A percentile compares a stretch with the other conserved stretches of the same genome.
Conservation (phyloP, 2,888 invertebrate genomes). For the Drosophila quasianomalipes region DNA sequence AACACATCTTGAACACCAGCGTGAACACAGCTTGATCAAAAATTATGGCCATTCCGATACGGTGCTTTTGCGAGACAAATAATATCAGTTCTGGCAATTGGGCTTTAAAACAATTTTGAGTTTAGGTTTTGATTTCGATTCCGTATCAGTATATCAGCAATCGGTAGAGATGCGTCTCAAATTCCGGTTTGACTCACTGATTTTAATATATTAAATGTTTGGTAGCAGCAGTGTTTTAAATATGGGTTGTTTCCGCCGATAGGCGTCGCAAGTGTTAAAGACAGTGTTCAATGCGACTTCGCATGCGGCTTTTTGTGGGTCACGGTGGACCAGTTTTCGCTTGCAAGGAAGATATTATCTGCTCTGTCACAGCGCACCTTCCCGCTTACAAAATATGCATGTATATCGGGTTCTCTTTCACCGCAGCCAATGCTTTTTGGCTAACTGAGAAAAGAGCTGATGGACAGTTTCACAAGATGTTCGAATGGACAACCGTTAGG, state of each 20-base stretch:
- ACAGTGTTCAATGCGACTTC: constrained; percentile 25
- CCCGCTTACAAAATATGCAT: neutral
- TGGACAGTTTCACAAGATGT: constrained; percentile 36
- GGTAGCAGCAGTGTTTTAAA: neutral
- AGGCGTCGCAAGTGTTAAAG: constrained; percentile 46
- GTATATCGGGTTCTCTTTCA: neutral
- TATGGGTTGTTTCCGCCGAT: constrained; percentile 1
- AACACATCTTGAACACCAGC: no score
- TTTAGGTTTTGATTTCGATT: neutral
- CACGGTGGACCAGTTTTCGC: constrained; percentile 74
- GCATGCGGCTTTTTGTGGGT: constrained; percentile 63
- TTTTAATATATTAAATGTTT: neutral
- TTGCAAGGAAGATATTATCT: constrained; percentile 66
- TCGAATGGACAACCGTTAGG: constrained; percentile 32
- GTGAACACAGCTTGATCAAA: neutral
- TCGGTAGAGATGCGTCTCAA: neutral
- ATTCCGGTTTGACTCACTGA: neutral
- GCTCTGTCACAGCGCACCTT: constrained; percentile 37
- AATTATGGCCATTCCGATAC: neutral
- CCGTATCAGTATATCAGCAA: neutral
- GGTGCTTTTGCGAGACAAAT: no score
- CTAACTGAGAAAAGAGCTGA: constrained; percentile 9
- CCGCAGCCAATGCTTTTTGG: constrained; percentile 12
- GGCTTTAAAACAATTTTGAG: neutral
- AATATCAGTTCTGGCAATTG: neutral